A percentile compares a stretch with the other conserved stretches of the same genome.
Conservation (phyloP, 2,888 invertebrate genomes). For the Xylota segnis region DNA sequence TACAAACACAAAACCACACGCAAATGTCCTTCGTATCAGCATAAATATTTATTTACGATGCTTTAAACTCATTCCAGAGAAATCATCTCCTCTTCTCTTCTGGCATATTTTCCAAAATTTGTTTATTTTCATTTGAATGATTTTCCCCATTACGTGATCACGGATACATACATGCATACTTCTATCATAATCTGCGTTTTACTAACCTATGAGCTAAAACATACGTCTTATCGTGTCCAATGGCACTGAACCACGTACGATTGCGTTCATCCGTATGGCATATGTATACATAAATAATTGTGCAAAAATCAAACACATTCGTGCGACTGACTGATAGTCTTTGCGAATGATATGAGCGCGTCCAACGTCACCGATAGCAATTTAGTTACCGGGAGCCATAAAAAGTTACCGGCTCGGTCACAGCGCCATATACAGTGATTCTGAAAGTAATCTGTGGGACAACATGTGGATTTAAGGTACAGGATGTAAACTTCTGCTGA, state of each 20-base stretch:
- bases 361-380: slow-evolving; percentile 23
- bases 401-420: background rate
- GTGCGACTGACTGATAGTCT: background rate
- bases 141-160: background rate
- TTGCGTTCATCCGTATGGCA: background rate
- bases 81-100: background rate
- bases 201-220: slow-evolving; percentile 21
- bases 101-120: too few relatives aligned
- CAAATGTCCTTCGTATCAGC: background rate
- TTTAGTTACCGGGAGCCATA: slow-evolving; percentile 2
- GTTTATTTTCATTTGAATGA: slow-evolving; percentile 17
- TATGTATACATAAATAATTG: background rate
- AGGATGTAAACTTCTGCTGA: too few relatives aligned
- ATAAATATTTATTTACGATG: background rate
- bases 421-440: background rate
- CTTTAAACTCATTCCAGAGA: background rate
- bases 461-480: too few relatives aligned
- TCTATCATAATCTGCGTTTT: slow-evolving; percentile 2
- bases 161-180: background rate
- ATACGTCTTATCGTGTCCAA: slow-evolving; percentile 20
- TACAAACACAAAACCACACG: background rate
- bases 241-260: slow-evolving; percentile 32
- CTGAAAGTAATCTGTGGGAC: background rate
- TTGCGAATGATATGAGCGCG: slow-evolving; percentile 13
- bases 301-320: slow-evolving; percentile 20